phyloP scores from a whole-genome alignment of 1,140 invertebrate species.

The Leptinotarsa lineolata region DNA sequence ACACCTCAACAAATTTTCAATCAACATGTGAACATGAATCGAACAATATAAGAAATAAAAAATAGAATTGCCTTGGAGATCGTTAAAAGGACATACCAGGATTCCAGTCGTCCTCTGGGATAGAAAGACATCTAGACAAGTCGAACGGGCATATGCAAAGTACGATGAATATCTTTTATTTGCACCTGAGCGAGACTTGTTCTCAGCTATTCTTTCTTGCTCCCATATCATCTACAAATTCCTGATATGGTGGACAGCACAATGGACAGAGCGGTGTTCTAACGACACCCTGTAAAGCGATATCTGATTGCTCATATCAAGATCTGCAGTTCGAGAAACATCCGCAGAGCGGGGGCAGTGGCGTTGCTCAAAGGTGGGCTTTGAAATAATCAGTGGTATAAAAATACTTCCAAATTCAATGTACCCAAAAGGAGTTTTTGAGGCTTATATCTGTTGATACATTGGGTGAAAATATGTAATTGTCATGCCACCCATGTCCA shows the following conservation, averaged over 20 bases:
- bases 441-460: no score
- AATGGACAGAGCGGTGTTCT: conserved; percentile 46
- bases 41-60: neutral
- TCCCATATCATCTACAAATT: conserved; percentile 48
- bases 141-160: conserved; percentile 41
- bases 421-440: no score
- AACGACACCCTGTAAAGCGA: conserved; percentile 45
- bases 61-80: neutral
- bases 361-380: neutral
- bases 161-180: conserved; percentile 44
- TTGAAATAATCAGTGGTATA: no score
- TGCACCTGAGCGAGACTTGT: conserved; percentile 41
- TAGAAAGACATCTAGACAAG: conserved; percentile 35
- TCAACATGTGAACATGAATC: no score
- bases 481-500: no score
- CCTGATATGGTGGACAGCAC: conserved; percentile 46
- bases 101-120: conserved; percentile 16
- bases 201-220: conserved; percentile 46
- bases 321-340: conserved; percentile 43
- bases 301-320: conserved; percentile 47
- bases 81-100: conserved; percentile 18
- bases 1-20: no score
- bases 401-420: no score
- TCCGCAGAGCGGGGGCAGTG: conserved; percentile 26
- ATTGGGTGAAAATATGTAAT: no score